phyloP scores from a whole-genome alignment of 2,888 invertebrate species.

The Microplitis manilae region DNA sequence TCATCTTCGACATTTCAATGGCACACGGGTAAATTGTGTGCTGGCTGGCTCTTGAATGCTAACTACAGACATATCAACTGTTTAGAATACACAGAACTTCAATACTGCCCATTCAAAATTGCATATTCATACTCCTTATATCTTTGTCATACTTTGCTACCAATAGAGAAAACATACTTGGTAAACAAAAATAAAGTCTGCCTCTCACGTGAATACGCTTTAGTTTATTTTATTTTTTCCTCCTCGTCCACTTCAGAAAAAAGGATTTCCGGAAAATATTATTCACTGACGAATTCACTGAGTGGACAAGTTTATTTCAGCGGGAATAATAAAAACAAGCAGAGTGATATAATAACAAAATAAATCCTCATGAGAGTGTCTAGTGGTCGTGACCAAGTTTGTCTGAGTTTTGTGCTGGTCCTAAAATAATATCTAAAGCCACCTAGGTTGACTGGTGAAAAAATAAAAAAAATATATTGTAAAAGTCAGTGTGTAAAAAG shows the following conservation, averaged over 20 bases:
- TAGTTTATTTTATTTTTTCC: not conserved
- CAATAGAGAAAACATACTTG: not conserved
- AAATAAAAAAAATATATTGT: constrained; percentile 47
- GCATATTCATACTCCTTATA: not conserved
- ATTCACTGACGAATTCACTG: not conserved
- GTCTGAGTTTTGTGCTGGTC: constrained; percentile 29
- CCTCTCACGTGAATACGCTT: not conserved
- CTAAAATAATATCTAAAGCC: constrained; percentile 12
- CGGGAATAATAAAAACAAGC: not conserved
- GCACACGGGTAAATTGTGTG: constrained; percentile 53
- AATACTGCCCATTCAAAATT: constrained; percentile 40
- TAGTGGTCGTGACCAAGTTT: constrained; percentile 36
- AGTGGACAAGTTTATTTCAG: not conserved
- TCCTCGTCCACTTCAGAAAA: not conserved
- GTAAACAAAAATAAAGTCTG: no score
- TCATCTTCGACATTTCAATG: constrained; percentile 50
- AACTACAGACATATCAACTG: not conserved
- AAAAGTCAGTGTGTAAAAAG: constrained; percentile 52
- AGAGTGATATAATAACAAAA: not conserved
- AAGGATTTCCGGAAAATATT: not conserved
- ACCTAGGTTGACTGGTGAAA: constrained; percentile 39
- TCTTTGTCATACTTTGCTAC: not conserved
- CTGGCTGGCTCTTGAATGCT: constrained; percentile 17
- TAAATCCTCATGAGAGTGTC: constrained; percentile 36
- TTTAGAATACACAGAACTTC: constrained; percentile 59